Conservation (phyloP, 2,797 vertebrate species). For the Anas flavirostris region DNA sequence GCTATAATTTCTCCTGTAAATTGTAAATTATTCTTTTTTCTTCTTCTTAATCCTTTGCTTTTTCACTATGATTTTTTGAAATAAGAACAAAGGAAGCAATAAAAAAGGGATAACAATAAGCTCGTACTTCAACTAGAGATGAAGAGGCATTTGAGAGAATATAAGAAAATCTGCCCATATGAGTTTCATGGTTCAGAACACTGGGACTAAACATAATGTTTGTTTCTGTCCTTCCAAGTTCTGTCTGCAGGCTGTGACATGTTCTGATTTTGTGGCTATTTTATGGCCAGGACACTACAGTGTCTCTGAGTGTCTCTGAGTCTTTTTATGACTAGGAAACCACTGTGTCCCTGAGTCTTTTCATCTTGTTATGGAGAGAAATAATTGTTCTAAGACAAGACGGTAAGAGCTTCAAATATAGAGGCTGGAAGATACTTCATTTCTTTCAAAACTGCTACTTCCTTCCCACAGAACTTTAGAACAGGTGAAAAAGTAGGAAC, state of each 20-base stretch:
- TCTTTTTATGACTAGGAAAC: neutral
- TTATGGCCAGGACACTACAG: neutral
- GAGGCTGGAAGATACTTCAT: neutral
- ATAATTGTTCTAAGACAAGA: conserved; percentile 19
- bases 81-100: neutral
- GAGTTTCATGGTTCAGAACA: neutral
- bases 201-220: neutral
- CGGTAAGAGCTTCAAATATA: neutral
- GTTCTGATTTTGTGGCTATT: neutral
- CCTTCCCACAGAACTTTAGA: neutral
- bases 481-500: neutral
- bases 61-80: neutral
- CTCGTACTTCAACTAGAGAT: neutral
- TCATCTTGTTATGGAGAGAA: neutral
- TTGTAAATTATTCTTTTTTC: neutral
- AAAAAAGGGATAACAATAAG: neutral
- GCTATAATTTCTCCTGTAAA: neutral
- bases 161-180: neutral
- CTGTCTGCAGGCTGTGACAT: neutral
- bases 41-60: neutral
- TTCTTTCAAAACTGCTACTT: neutral
- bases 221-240: neutral
- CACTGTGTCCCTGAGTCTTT: neutral
- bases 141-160: neutral
- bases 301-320: neutral